phyloP scores from a whole-genome alignment of 35 echinoderm and acorn worm species.

The Amphiura filiformis region DNA sequence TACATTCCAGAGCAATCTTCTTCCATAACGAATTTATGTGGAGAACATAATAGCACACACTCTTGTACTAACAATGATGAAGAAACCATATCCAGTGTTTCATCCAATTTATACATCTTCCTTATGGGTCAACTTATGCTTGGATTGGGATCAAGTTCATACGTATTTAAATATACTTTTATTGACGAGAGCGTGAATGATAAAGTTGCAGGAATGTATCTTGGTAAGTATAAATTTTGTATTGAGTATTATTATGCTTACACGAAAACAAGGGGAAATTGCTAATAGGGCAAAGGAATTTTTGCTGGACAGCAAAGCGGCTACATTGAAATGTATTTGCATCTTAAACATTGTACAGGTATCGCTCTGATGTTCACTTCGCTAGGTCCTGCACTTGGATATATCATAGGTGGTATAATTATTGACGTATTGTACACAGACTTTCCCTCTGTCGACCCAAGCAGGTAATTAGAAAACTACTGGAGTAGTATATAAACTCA shows the following conservation, averaged over 20 bases:
- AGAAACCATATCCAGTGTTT: background rate
- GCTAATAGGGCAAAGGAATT: too few species aligned
- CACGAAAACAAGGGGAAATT: too few species aligned
- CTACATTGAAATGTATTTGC: too few species aligned
- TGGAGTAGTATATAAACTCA: too few species aligned
- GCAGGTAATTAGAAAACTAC: too few species aligned
- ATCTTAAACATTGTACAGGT: too few species aligned
- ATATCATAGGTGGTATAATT: constrained; percentile 12
- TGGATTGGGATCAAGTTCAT: background rate
- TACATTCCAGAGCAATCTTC: background rate
- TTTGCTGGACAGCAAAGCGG: too few species aligned
- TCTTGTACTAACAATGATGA: background rate
- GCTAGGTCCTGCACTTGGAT: constrained; percentile 20
- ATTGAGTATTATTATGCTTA: too few species aligned
- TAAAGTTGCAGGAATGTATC: background rate
- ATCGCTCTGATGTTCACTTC: background rate
- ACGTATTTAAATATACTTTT: background rate
- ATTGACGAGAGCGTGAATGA: constrained; percentile 10
- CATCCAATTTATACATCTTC: background rate
- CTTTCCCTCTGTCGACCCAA: background rate
- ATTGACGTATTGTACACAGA: constrained; percentile 13
- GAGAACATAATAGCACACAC: too few species aligned
- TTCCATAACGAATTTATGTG: background rate
- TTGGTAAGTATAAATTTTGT: constrained; percentile 32
- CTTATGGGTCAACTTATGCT: constrained; percentile 7